Evolutionary conservation across 2,797 vertebrate species (phyloP), one percentile per base, ranked within the genome.

Genomic region (Atherinosoma microstoma): DNA sequence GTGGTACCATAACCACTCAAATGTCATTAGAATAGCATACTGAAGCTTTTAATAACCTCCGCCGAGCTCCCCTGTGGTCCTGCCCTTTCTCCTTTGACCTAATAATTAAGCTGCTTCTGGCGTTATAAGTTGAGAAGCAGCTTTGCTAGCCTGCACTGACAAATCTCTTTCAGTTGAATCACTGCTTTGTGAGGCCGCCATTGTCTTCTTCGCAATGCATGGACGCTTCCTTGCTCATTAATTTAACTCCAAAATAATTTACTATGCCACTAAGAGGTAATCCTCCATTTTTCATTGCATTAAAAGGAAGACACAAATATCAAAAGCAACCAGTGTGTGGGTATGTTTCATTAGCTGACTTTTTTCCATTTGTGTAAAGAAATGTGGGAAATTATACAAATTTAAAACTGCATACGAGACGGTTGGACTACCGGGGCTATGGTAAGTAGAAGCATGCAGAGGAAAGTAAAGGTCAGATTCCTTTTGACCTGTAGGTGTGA

Each of bases 101-200:
- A 86, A 79, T 88, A 89, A 93, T 93, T 86, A 93, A 91, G 83
- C 87, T 83, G 84, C 90, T 91, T 89, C 70, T 66, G 53, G 68
- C 63, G 35, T 90, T 88, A 78, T 64, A 80, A 78, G 66, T 83
- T 84, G 59, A 79, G 78, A 82, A 84, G 84, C 84, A 85, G 88
- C 78, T 92, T 90, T 86, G 61, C 60, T 67, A 54, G 83, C 66
- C 75, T 78, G 61, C 63, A 27, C 20, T 29, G 64, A 84, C 68
- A 87, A 91, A 91, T 88, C 81, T 90, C 61, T 75, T 82, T 80
- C 70, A 79, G 60, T 78, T 61, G 58, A 82, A 78, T 45, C 27
- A 16, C 51, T 22, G 34, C 67, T 83, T 60, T 82, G 22, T 24
- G 22, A 66, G 22, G 42, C 58, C 8, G 3, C 67, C 4, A 15